A percentile compares a stretch with the other conserved stretches of the same genome.
Conservation (phyloP, 2,888 invertebrate genomes). For the Eupithecia subfuscata region DNA sequence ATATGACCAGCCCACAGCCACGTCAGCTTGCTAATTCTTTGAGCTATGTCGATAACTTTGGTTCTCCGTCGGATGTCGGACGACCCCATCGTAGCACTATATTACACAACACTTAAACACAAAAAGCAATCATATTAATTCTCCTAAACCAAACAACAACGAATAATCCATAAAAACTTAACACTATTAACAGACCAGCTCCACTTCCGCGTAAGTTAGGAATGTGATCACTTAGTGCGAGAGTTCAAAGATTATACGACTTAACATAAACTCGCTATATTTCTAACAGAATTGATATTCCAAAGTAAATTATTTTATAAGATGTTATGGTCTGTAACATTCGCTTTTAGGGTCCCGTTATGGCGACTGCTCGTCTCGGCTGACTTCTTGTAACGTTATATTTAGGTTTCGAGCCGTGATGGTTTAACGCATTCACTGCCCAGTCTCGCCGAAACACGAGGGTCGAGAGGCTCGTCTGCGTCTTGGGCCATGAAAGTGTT, state of each 20-base stretch:
- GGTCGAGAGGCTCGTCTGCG: no score
- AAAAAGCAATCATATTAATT: slow-evolving; percentile 22
- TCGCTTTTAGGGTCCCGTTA: slow-evolving; percentile 35
- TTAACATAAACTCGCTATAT: slow-evolving; percentile 54
- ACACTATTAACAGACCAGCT: slow-evolving; percentile 68
- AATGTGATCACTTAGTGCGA: slow-evolving; percentile 70
- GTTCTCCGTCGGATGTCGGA: no score
- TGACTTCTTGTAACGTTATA: background rate
- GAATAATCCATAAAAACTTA: slow-evolving; percentile 45
- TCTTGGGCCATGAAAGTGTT: no score
- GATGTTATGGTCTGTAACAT: slow-evolving; percentile 40
- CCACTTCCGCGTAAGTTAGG: slow-evolving; percentile 68
- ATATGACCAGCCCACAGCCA: no score
- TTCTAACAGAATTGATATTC: slow-evolving; percentile 54
- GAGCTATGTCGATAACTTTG: no score
- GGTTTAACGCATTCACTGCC: no score
- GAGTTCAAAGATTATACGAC: slow-evolving; percentile 62
- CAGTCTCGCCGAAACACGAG: no score
- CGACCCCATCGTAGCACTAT: background rate
- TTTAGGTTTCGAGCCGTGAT: background rate
- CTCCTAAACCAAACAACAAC: slow-evolving; percentile 25
- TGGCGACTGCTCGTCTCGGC: slow-evolving; percentile 18
- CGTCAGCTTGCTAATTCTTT: no score
- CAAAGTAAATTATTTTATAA: slow-evolving; percentile 52
- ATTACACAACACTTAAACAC: background rate